Evolutionary conservation across 1,140 invertebrate species (phyloP), one percentile per base, ranked within the genome.

Genomic region (Mesaphorura yosii): DNA sequence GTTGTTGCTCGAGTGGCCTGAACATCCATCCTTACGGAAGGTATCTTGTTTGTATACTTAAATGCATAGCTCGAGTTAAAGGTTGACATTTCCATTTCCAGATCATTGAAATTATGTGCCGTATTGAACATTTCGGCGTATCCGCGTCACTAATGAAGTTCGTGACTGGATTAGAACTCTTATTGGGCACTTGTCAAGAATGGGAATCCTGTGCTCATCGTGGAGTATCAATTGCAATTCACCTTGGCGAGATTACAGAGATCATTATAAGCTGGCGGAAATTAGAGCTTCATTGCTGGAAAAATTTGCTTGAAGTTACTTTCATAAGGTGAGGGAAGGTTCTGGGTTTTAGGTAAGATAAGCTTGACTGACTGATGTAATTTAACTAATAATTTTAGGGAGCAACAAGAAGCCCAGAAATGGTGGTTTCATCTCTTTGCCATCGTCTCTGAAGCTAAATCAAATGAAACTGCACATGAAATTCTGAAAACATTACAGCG

Each of bases 131-230:
- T 1, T 87, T 96, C 66, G 72, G 84, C 0, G 75, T 91, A 0
- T 81, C 79, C 4, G 82, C 83, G 61, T 82, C 93, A 0, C 68
- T 97, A 3, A 84, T 88, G 42, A 79, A 88, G 63, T 92, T 91
- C 61, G 74, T 96, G 1, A 86, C 86, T 0, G 92, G 92, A 6
- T 70, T 97, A 22, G 94, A 98, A 69, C 68, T 95, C 25, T 68
- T 98, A 51, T 31, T 20, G 17, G 25, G 10, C 15, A 50, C 48
- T 59, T 73, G 84, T 38, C 76, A 91, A 57, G 81, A 91, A 58
- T 97, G 92, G 93, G 88, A 96, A 68, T 79, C 82, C 62, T 85
- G 88, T 65, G 90, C 92, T 0, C 86, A 90, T 61, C 80, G 76
- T 57, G 82, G 81, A 2, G 88, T 96, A 28, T 89, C 86, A 53